phyloP scores from a whole-genome alignment of 2,888 invertebrate species.

The Arctia plantaginis region DNA sequence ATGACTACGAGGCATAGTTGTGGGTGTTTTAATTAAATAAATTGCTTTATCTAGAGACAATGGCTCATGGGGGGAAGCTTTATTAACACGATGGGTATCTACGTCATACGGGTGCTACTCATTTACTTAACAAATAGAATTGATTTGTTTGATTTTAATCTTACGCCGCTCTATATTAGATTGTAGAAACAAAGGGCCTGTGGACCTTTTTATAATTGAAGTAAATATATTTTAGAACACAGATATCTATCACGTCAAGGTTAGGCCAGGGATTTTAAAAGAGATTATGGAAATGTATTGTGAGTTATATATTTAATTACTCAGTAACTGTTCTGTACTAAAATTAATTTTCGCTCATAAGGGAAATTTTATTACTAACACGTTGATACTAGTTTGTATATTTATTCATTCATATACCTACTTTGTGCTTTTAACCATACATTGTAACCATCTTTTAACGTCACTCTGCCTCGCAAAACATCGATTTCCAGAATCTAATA shows the following conservation, averaged over 20 bases:
- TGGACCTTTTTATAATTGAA: slow-evolving; percentile 21
- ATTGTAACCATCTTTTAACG: background rate
- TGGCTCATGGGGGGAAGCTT: slow-evolving; percentile 71
- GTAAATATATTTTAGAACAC: slow-evolving; percentile 20
- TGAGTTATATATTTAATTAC: background rate
- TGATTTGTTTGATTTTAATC: slow-evolving; percentile 83
- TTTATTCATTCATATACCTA: background rate
- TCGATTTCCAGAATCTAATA: slow-evolving; percentile 1
- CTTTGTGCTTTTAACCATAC: background rate
- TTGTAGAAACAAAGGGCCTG: slow-evolving; percentile 40
- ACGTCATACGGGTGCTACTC: slow-evolving; percentile 77
- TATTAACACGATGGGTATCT: slow-evolving; percentile 76
- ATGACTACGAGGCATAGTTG: slow-evolving; percentile 59
- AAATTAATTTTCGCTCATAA: background rate
- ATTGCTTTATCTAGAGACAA: slow-evolving; percentile 85
- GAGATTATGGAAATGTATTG: background rate
- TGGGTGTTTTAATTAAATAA: slow-evolving; percentile 84
- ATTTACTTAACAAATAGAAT: slow-evolving; percentile 82
- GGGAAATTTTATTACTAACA: background rate
- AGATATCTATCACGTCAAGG: slow-evolving; percentile 14
- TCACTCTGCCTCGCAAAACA: background rate
- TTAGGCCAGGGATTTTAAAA: background rate
- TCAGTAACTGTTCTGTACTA: background rate
- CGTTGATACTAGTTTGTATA: background rate
- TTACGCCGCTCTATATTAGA: slow-evolving; percentile 59